Base-by-base conservation (phyloP, 2,888 invertebrate species). In the Tanypteryx hageni region DNA sequence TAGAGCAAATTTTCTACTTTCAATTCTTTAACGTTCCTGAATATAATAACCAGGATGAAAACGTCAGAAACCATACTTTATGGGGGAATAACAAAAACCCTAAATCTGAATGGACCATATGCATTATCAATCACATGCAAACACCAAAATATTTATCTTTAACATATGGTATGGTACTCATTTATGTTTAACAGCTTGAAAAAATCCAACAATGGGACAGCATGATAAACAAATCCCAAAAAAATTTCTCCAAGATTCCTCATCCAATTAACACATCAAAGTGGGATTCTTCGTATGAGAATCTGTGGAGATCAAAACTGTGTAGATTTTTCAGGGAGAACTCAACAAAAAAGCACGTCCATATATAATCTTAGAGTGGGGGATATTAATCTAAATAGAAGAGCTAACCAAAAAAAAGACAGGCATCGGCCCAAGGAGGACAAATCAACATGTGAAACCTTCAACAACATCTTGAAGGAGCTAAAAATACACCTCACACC, bases 71-170 rank as follows among this genome's bases (percentile, higher is more conserved):
- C 64, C 44, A 89, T 44, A 64, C 44, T 44, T 68, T 13, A 44
- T 31, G 68, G 18, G 64, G n/a, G 44, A 58, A 44, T 61, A 31
- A 86, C 14, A 27, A 61, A 64, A 89, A 68, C 68, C 64, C 11
- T 68, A 64, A 89, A 89, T 89, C 89, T 64, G 64, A 68, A 89
- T 89, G 64, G 89, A 89, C 89, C 89, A 89, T 89, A 89, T 89
- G 89, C 89, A 89, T 31, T 89, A 89, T 89, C 89, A 89, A 89
- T 89, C 89, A 89, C 89, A 68, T 89, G 89, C 89, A 89, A 76
- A 89, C 89, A 89, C 89, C 89, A 89, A 89, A 89, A 89, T 89
- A 89, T 89, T 89, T 89, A 76, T 76, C 57, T 86, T 89, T 89
- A 89, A 89, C 89, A 89, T 89, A 89, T 89, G 89, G 89, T 56